Conservation (phyloP, 1,140 invertebrate species). For the Homalodisca vitripennis region DNA sequence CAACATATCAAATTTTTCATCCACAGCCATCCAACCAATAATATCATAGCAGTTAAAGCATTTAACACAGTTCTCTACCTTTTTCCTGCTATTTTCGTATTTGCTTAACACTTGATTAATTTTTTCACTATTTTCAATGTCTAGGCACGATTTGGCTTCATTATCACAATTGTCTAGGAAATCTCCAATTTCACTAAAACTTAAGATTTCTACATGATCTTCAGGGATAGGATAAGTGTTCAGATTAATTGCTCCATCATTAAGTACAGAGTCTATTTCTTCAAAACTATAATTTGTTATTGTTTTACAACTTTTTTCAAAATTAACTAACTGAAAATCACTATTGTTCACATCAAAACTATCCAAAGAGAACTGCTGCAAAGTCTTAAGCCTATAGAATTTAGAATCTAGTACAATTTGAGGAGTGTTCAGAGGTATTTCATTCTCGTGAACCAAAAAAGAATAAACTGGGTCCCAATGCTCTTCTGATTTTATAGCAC, state of each 20-base stretch:
- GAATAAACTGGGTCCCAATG: not conserved
- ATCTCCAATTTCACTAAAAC: too few species aligned
- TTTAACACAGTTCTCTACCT: not conserved
- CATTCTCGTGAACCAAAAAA: not conserved
- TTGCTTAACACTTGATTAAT: not conserved
- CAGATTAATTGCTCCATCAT: not conserved
- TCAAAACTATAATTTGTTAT: not conserved
- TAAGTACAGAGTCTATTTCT: not conserved
- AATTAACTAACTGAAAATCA: not conserved
- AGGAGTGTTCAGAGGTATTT: not conserved
- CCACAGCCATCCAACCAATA: constrained; percentile 3
- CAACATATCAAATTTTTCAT: not conserved
- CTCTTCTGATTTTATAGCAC: not conserved
- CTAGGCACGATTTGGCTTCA: too few species aligned
- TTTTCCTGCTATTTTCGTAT: not conserved
- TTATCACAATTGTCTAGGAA: too few species aligned
- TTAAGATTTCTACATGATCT: not conserved
- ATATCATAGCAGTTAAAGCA: constrained; percentile 1
- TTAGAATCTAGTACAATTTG: not conserved
- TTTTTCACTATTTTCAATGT: not conserved
- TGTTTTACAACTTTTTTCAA: not conserved
- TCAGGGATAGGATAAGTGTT: not conserved
- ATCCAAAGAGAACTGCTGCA: too few species aligned
- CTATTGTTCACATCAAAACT: too few species aligned
- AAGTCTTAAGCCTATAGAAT: not conserved